Conservation (phyloP, 2,888 invertebrate genomes). For the Macrosiphum euphorbiae region DNA sequence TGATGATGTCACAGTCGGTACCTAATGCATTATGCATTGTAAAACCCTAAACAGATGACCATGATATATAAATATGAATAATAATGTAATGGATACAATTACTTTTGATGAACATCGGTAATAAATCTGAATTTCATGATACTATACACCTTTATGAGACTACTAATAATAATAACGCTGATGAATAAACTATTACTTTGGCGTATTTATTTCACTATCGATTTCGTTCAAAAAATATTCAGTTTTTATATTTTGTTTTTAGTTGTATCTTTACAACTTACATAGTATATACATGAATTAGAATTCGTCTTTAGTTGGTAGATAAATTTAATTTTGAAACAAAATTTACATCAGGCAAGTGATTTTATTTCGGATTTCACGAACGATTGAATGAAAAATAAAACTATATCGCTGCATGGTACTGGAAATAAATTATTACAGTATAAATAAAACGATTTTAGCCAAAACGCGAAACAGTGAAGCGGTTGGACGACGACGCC, state of each 20-base stretch:
- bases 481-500: background rate
- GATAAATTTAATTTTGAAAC: background rate
- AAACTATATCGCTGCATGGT: background rate
- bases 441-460: constrained; percentile 28
- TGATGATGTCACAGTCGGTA: background rate
- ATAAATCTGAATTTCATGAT: background rate
- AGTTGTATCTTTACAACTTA: background rate
- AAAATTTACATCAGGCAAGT: background rate
- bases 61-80: background rate
- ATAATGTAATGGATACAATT: background rate
- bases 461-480: background rate
- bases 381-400: background rate
- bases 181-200: background rate
- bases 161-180: background rate
- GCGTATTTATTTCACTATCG: background rate
- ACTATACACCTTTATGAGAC: background rate
- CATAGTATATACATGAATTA: background rate
- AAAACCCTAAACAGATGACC: background rate
- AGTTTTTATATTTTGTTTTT: background rate
- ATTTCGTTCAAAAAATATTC: background rate
- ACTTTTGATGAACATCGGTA: background rate
- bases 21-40: background rate
- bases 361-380: background rate
- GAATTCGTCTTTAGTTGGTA: background rate
- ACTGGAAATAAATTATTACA: background rate